Evolutionary conservation across 2,113 vertebrate genomes (phyloP), one percentile per base, ranked within the genome.

Genomic region (Lagopus leucura): DNA sequence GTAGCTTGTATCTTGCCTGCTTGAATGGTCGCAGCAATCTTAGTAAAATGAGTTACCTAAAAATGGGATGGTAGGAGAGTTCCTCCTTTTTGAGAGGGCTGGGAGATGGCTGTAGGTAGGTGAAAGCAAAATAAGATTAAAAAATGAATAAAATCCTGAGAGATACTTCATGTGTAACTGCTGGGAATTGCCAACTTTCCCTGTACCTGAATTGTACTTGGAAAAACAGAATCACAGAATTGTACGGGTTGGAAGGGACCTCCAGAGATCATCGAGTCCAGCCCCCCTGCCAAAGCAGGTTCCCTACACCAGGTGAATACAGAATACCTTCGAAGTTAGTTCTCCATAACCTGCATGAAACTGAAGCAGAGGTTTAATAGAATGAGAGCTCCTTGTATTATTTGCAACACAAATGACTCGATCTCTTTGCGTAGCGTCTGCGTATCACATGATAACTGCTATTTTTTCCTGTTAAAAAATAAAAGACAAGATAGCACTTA

Each of bases 1-100:
- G 94, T 86, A 66, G 89, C 81, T 89, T 96, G 75, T 76, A 47
- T 77, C n/a, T 92, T 71, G 61, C 45, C 28, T 87, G 60, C 72
- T 11, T 67, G 40, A 87, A 17, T 58, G 69, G 80, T 74, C 64
- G 52, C 54, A 78, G 72, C 84, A 73, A 14, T 91, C 88, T 61
- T 50, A 50, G 63, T 63, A 73, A 88, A 90, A 78, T 1, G 20
- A 60, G 86, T 61, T 89, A 67, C 85, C 89, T 85, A 78, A 92
- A 96, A 95, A 73, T 30, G 77, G 63, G 57, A 22, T 54, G 55
- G 50, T 78, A 50, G 38, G 69, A 85, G 20, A 92, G 90, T 73
- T 74, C 61, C 77, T 83, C 54, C 55, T 61, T 64, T 66, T 82
- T 80, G 67, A 74, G 55, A 75, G 78, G 0, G 0, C 27, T 58